Percentiles rank a stretch among this genome's conserved stretches.
phyloP scores from a whole-genome alignment of 2,888 invertebrate genomes.

The Sycophila texana region DNA sequence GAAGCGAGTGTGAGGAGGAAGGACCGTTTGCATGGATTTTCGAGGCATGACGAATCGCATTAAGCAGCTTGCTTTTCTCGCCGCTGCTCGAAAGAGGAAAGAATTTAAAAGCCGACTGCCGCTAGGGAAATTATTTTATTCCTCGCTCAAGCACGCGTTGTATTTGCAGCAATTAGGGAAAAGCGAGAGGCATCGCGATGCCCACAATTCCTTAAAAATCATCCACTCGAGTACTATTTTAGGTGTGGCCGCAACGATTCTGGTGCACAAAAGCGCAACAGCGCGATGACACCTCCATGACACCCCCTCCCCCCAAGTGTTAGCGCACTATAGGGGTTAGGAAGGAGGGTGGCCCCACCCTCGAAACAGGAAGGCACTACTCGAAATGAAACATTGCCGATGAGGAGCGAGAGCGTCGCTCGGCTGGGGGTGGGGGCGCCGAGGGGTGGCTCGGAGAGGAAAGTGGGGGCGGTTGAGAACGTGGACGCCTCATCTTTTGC shows the following conservation, averaged over 20 bases:
- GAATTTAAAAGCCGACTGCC: constrained; percentile 41
- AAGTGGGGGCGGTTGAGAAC: background rate
- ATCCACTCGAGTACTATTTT: too few species aligned
- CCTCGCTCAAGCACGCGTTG: constrained; percentile 31
- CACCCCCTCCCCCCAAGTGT: background rate
- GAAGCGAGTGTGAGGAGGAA: constrained; percentile 24
- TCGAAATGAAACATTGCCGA: constrained; percentile 71
- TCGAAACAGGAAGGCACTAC: constrained; percentile 65
- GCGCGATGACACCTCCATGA: constrained; percentile 31
- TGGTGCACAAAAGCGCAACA: too few species aligned
- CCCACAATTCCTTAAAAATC: too few species aligned
- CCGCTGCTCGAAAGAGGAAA: constrained; percentile 15
- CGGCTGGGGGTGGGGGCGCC: constrained; percentile 55
- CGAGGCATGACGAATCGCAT: constrained; percentile 50
- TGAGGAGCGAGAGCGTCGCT: constrained; percentile 67
- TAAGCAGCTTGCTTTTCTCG: constrained; percentile 16
- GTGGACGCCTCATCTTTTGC: constrained; percentile 41
- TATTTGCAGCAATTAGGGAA: constrained; percentile 38
- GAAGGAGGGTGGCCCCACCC: constrained; percentile 60
- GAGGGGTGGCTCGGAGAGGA: constrained; percentile 19
- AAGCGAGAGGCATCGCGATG: too few species aligned
- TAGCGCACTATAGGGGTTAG: too few species aligned
- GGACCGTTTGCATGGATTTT: constrained; percentile 54
- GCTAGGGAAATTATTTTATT: constrained; percentile 19
- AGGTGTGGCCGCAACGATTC: constrained; percentile 20